Evolutionary conservation across 2,113 vertebrate species (phyloP), one percentile per base, ranked within the genome.

Genomic region (Pseudorhombus dupliciocellatus): DNA sequence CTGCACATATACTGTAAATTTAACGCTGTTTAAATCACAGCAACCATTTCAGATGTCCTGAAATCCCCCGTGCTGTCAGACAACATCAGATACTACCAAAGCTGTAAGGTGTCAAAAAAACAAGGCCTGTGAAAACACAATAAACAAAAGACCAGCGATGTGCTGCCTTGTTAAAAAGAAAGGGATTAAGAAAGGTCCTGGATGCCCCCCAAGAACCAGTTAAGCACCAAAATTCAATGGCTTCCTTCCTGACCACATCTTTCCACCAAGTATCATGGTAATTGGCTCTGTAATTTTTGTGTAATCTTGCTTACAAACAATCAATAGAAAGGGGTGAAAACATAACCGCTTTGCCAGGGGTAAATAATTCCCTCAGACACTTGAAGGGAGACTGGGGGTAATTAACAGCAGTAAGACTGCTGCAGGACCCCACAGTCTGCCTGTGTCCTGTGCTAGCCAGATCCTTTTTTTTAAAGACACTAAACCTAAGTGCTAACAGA

Each of bases 401-500:
- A 86, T 90, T 86, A 84, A 84, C 77, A 71, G 53, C 85, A 64
- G 78, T 79, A 81, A 88, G 85, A 60, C 70, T 83, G 48, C 64
- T 81, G 64, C 55, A 76, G 70, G 55, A 68, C 70, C 73, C 68
- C 79, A 77, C 65, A 66, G 66, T 46, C 48, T 72, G 66, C 53
- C 50, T 56, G 48, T 70, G 73, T 74, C 74, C 74, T 65, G 62
- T 63, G 54, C 70, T 74, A 82, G 88, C 85, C 90, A 84, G 83
- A 90, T 82, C 87, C 7, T n/a, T 8, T 21, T 24, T 37, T 37
- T 37, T 37, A 37, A 86, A 83, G 83, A 79, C 79, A 79, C 82
- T 90, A 79, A 55, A 65, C 31, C 50, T 82, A 92, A 92, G 87
- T 88, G 85, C 88, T 90, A 92, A 91, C 91, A 92, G 88, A 77